These are phyloP conservation scores for Cephus pulcher DNA, from an alignment of 2,888 invertebrate species.

Conservation along the genomic window DNA sequence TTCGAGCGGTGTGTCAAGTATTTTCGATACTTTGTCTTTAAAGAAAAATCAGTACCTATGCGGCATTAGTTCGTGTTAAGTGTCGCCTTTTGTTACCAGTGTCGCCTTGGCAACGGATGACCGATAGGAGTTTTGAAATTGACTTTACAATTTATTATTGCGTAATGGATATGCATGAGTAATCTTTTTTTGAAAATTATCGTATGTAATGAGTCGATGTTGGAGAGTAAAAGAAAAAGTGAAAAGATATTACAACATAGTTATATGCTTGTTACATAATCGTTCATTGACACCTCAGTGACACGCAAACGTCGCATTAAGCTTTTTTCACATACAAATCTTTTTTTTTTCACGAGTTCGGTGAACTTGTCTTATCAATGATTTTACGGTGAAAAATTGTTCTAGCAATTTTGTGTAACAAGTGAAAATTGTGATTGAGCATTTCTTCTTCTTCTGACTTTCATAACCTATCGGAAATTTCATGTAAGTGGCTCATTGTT, in stretches of 20 bases:
- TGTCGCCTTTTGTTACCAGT: neutral
- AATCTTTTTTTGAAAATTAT: neutral
- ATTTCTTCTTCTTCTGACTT: neutral
- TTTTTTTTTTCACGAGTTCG: neutral
- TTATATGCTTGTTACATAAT: neutral
- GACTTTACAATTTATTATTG: too few relatives aligned
- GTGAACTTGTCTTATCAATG: neutral
- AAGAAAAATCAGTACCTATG: neutral
- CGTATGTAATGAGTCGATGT: neutral
- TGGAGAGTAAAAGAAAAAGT: neutral
- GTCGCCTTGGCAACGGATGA: neutral
- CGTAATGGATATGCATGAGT: neutral
- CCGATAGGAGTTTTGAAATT: too few relatives aligned
- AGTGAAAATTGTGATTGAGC: neutral
- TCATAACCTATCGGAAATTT: neutral
- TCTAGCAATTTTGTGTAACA: neutral
- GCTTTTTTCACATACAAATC: neutral
- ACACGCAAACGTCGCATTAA: neutral
- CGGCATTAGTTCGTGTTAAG: neutral
- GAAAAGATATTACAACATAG: neutral
- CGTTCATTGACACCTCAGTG: neutral
- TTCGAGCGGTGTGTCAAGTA: neutral
- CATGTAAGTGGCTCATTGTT: neutral
- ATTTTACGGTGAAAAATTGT: neutral
- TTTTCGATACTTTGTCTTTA: neutral